These are phyloP conservation scores for Macrophya annulata DNA, from an alignment of 2,888 invertebrate species.

Conservation along the genomic window DNA sequence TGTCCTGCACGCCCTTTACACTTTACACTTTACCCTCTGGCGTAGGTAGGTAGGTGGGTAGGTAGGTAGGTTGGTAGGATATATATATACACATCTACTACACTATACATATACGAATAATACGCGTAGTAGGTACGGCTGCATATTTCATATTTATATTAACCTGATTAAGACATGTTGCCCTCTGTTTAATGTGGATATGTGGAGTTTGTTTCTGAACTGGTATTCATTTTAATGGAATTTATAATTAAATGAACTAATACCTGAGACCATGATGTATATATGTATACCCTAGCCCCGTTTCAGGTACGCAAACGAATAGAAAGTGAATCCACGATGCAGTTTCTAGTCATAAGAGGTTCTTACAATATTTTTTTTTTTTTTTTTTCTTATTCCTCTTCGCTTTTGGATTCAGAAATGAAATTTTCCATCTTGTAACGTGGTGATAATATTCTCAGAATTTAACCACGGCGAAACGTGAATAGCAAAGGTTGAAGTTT, in stretches of 20 bases:
- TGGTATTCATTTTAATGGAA: conserved; percentile 79
- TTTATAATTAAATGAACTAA: conserved; percentile 78
- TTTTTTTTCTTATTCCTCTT: no score
- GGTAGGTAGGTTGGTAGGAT: no score
- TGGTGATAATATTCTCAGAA: background rate
- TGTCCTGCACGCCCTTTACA: conserved; percentile 62
- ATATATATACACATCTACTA: background rate
- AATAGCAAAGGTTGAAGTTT: conserved; percentile 44
- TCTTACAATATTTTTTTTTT: no score
- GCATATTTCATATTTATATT: conserved; percentile 80
- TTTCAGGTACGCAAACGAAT: background rate
- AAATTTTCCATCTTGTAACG: no score
- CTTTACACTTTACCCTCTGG: conserved; percentile 70
- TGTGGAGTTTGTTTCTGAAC: conserved; percentile 79
- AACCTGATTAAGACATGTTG: conserved; percentile 79
- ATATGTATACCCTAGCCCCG: background rate
- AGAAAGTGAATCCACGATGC: background rate
- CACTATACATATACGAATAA: background rate
- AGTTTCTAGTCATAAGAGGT: no score
- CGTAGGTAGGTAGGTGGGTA: no score
- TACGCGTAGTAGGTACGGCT: conserved; percentile 62
- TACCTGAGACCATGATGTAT: background rate
- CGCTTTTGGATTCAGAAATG: no score
- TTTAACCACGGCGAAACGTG: background rate
- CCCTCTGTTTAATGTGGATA: conserved; percentile 78